Evolutionary conservation across 1,140 invertebrate genomes (phyloP).

Genomic region (Euglossa dilemma): DNA sequence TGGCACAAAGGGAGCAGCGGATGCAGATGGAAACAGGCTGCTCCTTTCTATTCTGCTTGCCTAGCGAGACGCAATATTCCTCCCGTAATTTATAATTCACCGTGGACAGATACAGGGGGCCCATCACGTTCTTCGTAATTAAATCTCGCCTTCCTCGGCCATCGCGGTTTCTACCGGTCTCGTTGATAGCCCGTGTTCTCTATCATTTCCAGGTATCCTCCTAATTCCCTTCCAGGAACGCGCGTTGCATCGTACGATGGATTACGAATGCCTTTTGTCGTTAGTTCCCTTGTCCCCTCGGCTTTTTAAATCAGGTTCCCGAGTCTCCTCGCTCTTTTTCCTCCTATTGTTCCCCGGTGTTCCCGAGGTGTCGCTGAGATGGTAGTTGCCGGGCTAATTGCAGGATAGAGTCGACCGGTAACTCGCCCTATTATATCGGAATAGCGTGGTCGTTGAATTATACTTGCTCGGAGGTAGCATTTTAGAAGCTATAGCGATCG

Average conservation of each 20-base stretch:
- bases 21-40: slow-evolving; percentile 27
- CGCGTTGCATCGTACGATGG: neutral
- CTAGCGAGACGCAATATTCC: slow-evolving; percentile 33
- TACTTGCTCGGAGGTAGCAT: too few relatives aligned
- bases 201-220: slow-evolving; percentile 35
- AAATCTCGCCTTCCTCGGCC: slow-evolving; percentile 46
- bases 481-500: too few relatives aligned
- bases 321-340: neutral
- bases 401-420: neutral
- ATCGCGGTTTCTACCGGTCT: slow-evolving; percentile 16
- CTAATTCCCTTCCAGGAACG: slow-evolving; percentile 30
- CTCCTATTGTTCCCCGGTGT: neutral
- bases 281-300: too few relatives aligned
- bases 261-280: neutral
- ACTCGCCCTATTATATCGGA: too few relatives aligned
- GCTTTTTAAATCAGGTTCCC: neutral
- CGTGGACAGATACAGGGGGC: slow-evolving; percentile 22
- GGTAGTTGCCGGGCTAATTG: neutral
- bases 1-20: neutral
- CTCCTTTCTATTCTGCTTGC: slow-evolving; percentile 27
- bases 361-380: neutral
- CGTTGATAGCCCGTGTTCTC: slow-evolving; percentile 19
- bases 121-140: slow-evolving; percentile 43
- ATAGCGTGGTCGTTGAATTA: too few relatives aligned
- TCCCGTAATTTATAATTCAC: slow-evolving; percentile 52